A percentile compares a stretch with the other conserved stretches of the same genome.
These are phyloP conservation scores for Canis aureus DNA, from an alignment of 2,113 vertebrate genomes.

Conservation along the genomic window DNA sequence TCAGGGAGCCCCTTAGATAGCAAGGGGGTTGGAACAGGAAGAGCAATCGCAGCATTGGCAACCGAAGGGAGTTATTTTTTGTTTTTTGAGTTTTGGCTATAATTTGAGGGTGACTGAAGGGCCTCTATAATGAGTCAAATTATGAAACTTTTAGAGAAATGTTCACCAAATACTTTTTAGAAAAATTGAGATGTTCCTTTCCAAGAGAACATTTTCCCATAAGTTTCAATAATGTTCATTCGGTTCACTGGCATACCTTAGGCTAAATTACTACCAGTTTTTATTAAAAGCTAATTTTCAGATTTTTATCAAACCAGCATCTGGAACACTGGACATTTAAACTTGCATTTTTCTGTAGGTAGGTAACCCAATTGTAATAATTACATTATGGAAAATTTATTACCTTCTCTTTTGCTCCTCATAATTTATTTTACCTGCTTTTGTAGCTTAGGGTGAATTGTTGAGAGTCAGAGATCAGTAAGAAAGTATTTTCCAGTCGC, in stretches of 20 bases:
- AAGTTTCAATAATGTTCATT: slow-evolving; percentile 37
- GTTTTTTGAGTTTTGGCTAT: slow-evolving; percentile 3
- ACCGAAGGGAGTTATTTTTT: neutral
- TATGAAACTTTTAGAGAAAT: slow-evolving; percentile 61
- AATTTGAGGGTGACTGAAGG: neutral
- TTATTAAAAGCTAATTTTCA: slow-evolving; percentile 75
- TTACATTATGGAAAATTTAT: slow-evolving; percentile 55
- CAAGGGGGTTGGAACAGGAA: neutral
- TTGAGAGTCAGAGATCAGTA: neutral
- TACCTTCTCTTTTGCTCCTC: neutral
- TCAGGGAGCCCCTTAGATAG: slow-evolving; percentile 23
- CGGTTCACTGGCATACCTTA: slow-evolving; percentile 8
- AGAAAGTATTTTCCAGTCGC: slow-evolving; percentile 30
- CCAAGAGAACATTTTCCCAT: slow-evolving; percentile 46
- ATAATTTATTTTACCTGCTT: slow-evolving; percentile 51
- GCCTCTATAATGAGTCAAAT: slow-evolving; percentile 50
- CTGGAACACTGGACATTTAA: slow-evolving; percentile 30
- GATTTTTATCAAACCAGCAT: slow-evolving; percentile 59
- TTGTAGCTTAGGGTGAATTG: slow-evolving; percentile 22
- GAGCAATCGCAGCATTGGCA: slow-evolving; percentile 31
- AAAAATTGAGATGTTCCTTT: slow-evolving; percentile 44
- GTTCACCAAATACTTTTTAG: slow-evolving; percentile 58
- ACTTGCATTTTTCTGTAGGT: slow-evolving; percentile 63
- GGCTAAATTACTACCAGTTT: slow-evolving; percentile 56
- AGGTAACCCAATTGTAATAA: slow-evolving; percentile 62